Evolutionary conservation across 2,888 invertebrate species (phyloP), one percentile per base, ranked within the genome.

Genomic region (Piscicola geometra): DNA sequence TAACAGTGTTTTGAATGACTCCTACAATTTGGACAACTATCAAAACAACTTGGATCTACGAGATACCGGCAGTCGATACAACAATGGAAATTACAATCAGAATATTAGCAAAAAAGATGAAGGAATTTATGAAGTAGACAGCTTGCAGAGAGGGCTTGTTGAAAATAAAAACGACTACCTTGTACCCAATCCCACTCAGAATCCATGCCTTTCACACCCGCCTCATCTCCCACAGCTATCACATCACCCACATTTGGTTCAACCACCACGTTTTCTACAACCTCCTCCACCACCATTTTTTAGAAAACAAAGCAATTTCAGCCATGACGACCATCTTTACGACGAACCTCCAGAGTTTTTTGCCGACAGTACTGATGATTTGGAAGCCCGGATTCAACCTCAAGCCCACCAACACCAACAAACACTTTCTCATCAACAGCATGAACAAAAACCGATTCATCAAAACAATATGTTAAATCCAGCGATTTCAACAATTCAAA

Each of bases 331-430:
- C 2, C 67, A 67, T n/a, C 18, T 32, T 9, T 67, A 67, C 67
- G 67, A 67, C 33, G 67, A 67, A 32, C 67, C 67, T 3, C 67
- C 67, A 5, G 67, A 30, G 30, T 28, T 15, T 32, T 32, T 35
- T 9, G 32, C 33, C n/a, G 60, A 18, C 25, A 56, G 60, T 25
- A 21, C 25, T 5, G 60, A 56, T 21, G 60, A 56, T 5, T 21
- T 56, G 12, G n/a, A 25, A 9, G 5, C 12, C 2, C 35, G 15
- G 30, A 3, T 5, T 28, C 64, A 64, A 64, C n/a, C n/a, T n/a
- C n/a, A n/a, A n/a, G n/a, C n/a, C n/a, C n/a, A n/a, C n/a, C 64
- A 67, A 67, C 28, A 35, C 12, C 67, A 67, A 35, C 67, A 5
- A 25, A 5, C 3, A 32, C 33, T 28, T 67, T 30, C 9, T 12